Base-by-base conservation (phyloP, 2,888 invertebrate species). In the Leptopterna dolabrata region DNA sequence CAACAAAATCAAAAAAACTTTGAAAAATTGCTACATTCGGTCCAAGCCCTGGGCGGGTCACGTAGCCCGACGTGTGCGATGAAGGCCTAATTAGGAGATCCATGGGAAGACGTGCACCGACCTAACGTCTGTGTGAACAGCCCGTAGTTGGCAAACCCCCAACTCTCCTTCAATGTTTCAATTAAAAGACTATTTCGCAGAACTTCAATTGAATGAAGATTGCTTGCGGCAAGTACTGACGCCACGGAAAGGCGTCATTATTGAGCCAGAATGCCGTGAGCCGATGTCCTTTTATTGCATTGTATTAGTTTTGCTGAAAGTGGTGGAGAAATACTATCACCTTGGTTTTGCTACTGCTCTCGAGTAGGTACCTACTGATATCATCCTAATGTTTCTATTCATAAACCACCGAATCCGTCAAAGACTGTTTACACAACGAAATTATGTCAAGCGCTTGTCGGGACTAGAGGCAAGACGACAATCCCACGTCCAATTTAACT, bases 71-170 rank as follows among this genome's bases (percentile, higher is more conserved):
- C 73, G 73, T 76, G 73, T 16, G 73, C 73, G 73, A 76, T 41
- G 36, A 13, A 76, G 36, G n/a, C 73, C 81, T 81, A 81, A 81
- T 81, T 47, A 81, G 47, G 29, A 29, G 81, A 81, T 27, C 30
- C 55, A 41, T 81, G 81, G 55, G 81, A 81, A 81, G 81, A 55
- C 81, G 81, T 81, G 55, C 78, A 45, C 19, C 16, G 19, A 24
- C 45, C 81, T 81, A 24, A 24, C 81, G 51, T 2, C 51, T 81
- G 81, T 55, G 81, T 81, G 81, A 81, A 81, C 55, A 55, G n/a
- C 14, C 81, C 55, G 55, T 14, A 43, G 43, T 55, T 81, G 81
- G 81, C 27, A 6, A 51, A 80, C 14, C 47, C n/a, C 19, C 51
- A 45, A 41, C 80, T 9, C 2, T 29, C 36, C 47, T 81, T 81